Evolutionary conservation across 2,888 invertebrate genomes (phyloP).

Genomic region (Helobdella robusta): DNA sequence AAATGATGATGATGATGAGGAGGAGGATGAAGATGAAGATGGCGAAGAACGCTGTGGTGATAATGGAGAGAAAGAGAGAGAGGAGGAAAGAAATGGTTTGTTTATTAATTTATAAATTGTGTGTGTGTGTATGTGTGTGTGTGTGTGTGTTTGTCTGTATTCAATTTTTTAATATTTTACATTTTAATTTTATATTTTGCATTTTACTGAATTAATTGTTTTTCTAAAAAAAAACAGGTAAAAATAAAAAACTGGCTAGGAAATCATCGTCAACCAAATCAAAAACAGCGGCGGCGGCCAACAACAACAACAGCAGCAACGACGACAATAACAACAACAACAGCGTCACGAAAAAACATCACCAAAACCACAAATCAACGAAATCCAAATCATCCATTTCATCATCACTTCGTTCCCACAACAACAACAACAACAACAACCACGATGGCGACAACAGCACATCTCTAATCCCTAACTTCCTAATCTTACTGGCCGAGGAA

Average conservation of each 20-base stretch:
- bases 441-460: neutral
- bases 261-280: too few relatives aligned
- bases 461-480: slow-evolving; percentile 50
- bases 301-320: neutral
- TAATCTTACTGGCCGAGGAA: slow-evolving; percentile 83
- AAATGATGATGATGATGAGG: slow-evolving; percentile 19
- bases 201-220: too few relatives aligned
- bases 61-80: neutral
- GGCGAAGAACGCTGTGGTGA: neutral
- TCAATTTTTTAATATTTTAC: too few relatives aligned
- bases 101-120: neutral
- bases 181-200: too few relatives aligned
- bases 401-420: too few relatives aligned
- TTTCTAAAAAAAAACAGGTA: neutral
- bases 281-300: neutral
- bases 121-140: neutral
- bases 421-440: too few relatives aligned
- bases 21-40: neutral
- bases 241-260: slow-evolving; percentile 1
- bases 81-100: neutral
- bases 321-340: neutral
- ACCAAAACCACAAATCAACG: neutral
- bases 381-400: too few relatives aligned
- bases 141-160: neutral
- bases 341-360: neutral